Conservation (phyloP, 2,113 vertebrate genomes). For the Paradoxurus hermaphroditus region DNA sequence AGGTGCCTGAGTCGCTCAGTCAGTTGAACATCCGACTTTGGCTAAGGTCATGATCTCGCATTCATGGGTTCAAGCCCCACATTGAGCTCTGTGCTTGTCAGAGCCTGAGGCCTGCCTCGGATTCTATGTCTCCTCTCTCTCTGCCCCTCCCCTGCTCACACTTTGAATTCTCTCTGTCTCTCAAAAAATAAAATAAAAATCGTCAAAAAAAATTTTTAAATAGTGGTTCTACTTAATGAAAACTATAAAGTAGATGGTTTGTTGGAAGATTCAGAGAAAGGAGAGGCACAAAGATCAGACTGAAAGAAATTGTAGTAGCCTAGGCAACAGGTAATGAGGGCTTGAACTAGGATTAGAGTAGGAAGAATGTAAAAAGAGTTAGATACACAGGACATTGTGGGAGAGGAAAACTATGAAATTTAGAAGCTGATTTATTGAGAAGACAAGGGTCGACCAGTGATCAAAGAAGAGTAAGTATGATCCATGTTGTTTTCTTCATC, state of each 20-base stretch:
- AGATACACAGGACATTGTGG: not conserved
- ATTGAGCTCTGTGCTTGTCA: no score
- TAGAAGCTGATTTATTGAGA: not conserved
- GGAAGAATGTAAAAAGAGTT: not conserved
- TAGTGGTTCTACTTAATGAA: not conserved
- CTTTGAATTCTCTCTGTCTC: no score
- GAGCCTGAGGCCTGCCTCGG: no score
- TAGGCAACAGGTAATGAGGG: not conserved
- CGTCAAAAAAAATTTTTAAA: no score
- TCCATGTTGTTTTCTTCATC: not conserved
- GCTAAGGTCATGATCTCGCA: no score
- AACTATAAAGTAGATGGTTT: not conserved
- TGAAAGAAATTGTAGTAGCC: not conserved
- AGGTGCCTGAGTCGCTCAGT: no score
- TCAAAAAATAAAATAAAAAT: no score
- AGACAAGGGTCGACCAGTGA: not conserved
- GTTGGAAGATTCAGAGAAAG: not conserved
- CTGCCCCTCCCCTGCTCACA: no score
- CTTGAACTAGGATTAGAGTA: not conserved
- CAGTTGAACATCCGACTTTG: no score
- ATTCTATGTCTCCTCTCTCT: no score
- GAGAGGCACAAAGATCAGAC: not conserved
- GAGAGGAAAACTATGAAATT: not conserved
- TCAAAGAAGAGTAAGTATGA: not conserved
- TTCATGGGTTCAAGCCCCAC: no score